Evolutionary conservation across 2,797 vertebrate species (phyloP), one percentile per base, ranked within the genome.

Genomic region (Gastrophryne carolinensis): DNA sequence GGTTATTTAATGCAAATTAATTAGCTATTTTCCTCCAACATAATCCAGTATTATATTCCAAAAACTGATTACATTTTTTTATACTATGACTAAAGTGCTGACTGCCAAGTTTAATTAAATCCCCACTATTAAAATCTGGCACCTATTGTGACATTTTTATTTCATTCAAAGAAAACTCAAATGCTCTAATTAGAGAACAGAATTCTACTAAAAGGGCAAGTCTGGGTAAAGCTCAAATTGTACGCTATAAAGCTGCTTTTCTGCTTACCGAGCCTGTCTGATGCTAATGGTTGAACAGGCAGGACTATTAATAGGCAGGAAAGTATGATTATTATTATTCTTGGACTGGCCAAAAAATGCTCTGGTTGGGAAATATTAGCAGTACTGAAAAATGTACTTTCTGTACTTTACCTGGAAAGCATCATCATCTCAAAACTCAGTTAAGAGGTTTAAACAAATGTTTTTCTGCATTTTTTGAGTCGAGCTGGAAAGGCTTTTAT

Each of bases 21-120:
- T 78, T 78, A 78, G 68, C 75, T 72, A 78, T 78, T 65, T 78
- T 78, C 67, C 61, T 72, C 58, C 32, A 72, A 72, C 75, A 72
- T 78, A 72, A 78, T 78, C 60, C 75, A 66, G 66, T 78, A 72
- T 78, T 72, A 78, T 65, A 78, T 72, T 78, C 75, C 61, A 78
- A 71, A 78, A 78, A 78, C 67, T 78, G 75, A 78, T 78, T 78
- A 78, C 71, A 60, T 72, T 72, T 78, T 29, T 12, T 64, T 56
- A 65, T 72, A 49, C 67, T 58, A 17, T 72, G 53, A 72, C 50
- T 78, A 78, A 78, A 78, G 58, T 70, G 56, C 58, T 3, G 66
- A 35, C 75, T 72, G 75, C 75, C 68, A 78, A 78, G 49, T 78
- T 78, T 78, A 78, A 78, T 78, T 78, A 78, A 78, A 78, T 72